Conservation (phyloP, 2,113 vertebrate species). For the Myotis yumanensis region DNA sequence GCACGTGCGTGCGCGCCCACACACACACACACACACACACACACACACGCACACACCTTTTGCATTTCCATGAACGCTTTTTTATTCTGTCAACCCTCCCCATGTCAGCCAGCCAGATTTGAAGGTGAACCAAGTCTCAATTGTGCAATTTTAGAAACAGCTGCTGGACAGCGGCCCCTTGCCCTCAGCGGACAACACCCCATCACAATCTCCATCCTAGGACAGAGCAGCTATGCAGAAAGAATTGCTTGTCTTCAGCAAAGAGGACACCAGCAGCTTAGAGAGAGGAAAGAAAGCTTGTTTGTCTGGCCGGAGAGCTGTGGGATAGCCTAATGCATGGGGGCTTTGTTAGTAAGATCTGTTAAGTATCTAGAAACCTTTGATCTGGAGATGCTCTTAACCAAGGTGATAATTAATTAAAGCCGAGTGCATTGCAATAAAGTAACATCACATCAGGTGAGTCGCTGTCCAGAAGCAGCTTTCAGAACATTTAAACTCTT, state of each 20-base stretch:
- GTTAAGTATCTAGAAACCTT: slow-evolving; percentile 83
- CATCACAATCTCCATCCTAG: slow-evolving; percentile 9
- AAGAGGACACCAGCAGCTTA: slow-evolving; percentile 79
- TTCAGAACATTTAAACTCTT: slow-evolving; percentile 84
- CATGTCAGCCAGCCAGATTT: neutral
- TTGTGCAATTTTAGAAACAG: slow-evolving; percentile 53
- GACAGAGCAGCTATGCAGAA: slow-evolving; percentile 68
- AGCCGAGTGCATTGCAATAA: slow-evolving; percentile 82
- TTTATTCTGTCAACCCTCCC: neutral
- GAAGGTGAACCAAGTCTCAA: slow-evolving; percentile 31
- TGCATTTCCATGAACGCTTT: slow-evolving; percentile 27
- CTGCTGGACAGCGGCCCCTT: neutral
- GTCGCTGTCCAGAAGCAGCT: slow-evolving; percentile 79
- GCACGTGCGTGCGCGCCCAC: fast-evolving
- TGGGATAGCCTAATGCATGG: slow-evolving; percentile 79
- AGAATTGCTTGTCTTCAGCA: slow-evolving; percentile 69
- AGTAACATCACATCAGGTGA: slow-evolving; percentile 81
- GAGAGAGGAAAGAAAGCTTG: slow-evolving; percentile 67
- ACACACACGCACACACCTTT: neutral
- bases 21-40: neutral
- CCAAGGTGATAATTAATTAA: slow-evolving; percentile 88
- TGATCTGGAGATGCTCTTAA: slow-evolving; percentile 84
- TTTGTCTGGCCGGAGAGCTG: slow-evolving; percentile 78
- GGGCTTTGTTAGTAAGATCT: slow-evolving; percentile 81
- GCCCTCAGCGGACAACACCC: neutral